A percentile compares a stretch with the other conserved stretches of the same genome.
Evolutionary conservation across 2,797 vertebrate genomes (phyloP).

Genomic region (Semotilus atromaculatus): DNA sequence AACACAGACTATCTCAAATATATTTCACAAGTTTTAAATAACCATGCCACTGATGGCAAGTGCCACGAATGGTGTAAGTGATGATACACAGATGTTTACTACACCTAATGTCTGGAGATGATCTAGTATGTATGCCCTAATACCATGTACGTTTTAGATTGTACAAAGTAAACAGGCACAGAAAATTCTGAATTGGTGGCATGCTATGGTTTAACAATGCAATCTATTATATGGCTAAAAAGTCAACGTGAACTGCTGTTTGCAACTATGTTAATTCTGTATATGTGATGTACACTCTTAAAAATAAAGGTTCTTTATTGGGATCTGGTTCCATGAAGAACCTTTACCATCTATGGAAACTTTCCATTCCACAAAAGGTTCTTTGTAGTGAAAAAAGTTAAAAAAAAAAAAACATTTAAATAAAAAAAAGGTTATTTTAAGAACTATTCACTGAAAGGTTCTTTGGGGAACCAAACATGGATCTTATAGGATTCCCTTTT

Average conservation of each 20-base stretch:
- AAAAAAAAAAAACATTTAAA: background rate
- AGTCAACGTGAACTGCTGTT: background rate
- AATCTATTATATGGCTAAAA: background rate
- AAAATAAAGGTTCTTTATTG: background rate
- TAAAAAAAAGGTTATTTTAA: background rate
- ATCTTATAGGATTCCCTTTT: too few relatives aligned
- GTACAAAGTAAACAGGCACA: background rate
- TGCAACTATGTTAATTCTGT: background rate
- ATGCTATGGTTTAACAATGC: background rate
- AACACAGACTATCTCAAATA: conserved; percentile 55
- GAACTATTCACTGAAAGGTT: background rate
- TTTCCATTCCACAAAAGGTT: background rate
- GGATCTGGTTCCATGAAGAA: background rate
- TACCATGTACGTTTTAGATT: background rate
- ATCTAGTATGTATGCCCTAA: conserved; percentile 11
- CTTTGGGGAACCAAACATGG: too few relatives aligned
- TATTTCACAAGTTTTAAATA: conserved; percentile 62
- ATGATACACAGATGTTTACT: conserved; percentile 50
- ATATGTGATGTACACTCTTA: too few relatives aligned
- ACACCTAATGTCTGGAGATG: conserved; percentile 42
- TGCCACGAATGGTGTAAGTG: conserved; percentile 11
- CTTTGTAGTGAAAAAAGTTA: background rate
- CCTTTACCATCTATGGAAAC: background rate
- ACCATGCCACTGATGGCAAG: conserved; percentile 43
- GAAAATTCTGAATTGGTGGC: background rate